These are phyloP conservation scores for Chamaea fasciata DNA, from an alignment of 2,113 vertebrate genomes.

Conservation along the genomic window DNA sequence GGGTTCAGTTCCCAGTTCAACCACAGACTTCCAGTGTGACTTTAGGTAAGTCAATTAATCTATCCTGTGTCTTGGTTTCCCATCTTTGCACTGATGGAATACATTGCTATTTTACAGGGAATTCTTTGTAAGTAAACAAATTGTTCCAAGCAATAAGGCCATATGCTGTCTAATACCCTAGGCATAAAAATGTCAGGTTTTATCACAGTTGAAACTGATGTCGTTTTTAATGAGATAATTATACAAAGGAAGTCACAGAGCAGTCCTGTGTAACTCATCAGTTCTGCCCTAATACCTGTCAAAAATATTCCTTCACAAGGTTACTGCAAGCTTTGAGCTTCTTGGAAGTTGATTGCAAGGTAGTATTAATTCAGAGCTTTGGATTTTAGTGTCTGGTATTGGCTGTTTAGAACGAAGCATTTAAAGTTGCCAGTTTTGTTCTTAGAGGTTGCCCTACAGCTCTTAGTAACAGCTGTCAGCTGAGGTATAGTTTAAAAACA, in stretches of 20 bases:
- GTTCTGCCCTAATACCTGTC: not conserved
- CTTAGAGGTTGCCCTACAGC: not conserved
- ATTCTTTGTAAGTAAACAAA: not conserved
- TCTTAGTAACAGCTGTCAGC: not conserved
- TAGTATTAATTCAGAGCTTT: not conserved
- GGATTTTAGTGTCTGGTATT: not conserved
- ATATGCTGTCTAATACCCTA: not conserved
- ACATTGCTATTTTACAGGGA: not conserved
- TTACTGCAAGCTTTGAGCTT: not conserved
- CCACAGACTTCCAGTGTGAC: conserved; percentile 59
- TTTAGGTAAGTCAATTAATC: conserved; percentile 53
- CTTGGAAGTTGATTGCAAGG: not conserved
- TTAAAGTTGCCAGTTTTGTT: not conserved
- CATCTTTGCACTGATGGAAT: not conserved
- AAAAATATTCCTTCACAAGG: not conserved
- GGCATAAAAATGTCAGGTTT: not conserved
- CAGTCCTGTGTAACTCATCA: not conserved
- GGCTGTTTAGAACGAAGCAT: not conserved
- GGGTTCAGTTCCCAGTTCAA: conserved; percentile 61
- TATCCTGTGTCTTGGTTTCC: conserved; percentile 14
- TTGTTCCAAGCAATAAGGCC: not conserved
- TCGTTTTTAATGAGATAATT: not conserved
- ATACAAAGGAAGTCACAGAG: not conserved
- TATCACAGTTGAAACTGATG: not conserved
- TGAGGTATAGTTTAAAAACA: not conserved